These are phyloP conservation scores for Orientallactaga bullata DNA, from an alignment of 2,113 vertebrate species.

Conservation along the genomic window DNA sequence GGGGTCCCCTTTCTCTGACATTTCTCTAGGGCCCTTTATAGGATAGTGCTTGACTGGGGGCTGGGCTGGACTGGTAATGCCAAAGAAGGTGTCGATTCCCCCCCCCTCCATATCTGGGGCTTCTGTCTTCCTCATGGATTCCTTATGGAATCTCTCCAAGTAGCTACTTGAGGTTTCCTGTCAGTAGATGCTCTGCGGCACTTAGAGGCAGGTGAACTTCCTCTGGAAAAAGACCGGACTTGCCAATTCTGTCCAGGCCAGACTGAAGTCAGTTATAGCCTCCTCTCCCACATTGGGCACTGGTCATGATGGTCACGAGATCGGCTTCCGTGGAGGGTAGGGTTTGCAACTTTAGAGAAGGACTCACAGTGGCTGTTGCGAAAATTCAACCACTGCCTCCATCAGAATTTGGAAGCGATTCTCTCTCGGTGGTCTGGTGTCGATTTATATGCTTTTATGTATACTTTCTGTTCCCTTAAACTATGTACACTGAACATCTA, in stretches of 20 bases:
- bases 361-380: too few species aligned
- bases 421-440: background rate
- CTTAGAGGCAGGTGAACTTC: background rate
- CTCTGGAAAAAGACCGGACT: background rate
- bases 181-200: background rate
- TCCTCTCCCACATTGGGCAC: background rate
- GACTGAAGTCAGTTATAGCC: too few species aligned
- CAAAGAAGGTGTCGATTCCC: background rate
- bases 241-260: too few species aligned
- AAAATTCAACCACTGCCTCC: accelerated
- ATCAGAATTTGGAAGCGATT: background rate
- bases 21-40: background rate
- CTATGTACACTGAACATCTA: background rate
- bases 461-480: background rate
- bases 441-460: background rate
- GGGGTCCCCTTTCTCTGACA: too few species aligned
- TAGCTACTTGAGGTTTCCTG: too few species aligned
- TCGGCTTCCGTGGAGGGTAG: background rate
- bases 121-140: too few species aligned
- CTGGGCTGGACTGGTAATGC: too few species aligned
- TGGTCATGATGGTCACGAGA: background rate
- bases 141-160: accelerated
- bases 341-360: background rate
- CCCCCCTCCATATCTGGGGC: too few species aligned
- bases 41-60: too few species aligned